Conservation (phyloP, 1,140 invertebrate genomes). For the Drosophila tristis region DNA sequence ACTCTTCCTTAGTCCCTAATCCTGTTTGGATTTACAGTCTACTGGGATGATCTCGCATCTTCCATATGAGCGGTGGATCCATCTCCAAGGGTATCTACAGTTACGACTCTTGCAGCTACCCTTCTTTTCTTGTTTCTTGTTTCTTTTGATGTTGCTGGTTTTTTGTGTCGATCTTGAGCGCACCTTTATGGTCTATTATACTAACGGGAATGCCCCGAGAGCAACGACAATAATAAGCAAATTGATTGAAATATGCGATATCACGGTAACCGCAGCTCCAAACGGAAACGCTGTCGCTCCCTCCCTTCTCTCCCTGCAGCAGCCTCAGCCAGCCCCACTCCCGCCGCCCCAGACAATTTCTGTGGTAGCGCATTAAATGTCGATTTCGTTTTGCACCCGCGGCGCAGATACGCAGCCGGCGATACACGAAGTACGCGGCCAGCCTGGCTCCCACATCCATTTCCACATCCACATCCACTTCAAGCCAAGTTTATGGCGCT, state of each 20-base stretch:
- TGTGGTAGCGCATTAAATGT: constrained; percentile 82
- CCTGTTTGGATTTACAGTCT: too few species aligned
- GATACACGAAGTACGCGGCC: constrained; percentile 69
- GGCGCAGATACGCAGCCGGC: constrained; percentile 70
- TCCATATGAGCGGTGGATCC: too few species aligned
- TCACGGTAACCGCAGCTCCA: constrained; percentile 67
- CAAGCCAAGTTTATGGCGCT: constrained; percentile 1
- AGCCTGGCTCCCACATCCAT: constrained; percentile 15
- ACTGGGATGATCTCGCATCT: too few species aligned
- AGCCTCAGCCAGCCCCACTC: not conserved
- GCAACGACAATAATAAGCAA: constrained; percentile 80
- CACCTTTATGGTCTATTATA: constrained; percentile 82
- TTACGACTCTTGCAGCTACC: too few species aligned
- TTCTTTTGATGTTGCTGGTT: constrained; percentile 13
- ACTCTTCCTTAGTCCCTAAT: too few species aligned
- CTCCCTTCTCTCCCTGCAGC: not conserved
- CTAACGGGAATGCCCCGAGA: constrained; percentile 80
- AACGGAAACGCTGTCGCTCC: constrained; percentile 62
- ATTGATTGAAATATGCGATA: constrained; percentile 83
- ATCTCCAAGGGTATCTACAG: too few species aligned
- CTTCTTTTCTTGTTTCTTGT: not conserved
- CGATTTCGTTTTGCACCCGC: constrained; percentile 78
- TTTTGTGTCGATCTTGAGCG: constrained; percentile 56
- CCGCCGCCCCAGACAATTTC: constrained; percentile 31
- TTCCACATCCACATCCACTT: not conserved